Evolutionary conservation across 2,113 vertebrate species (phyloP), one percentile per base, ranked within the genome.

Genomic region (Gnathonemus longibarbis): DNA sequence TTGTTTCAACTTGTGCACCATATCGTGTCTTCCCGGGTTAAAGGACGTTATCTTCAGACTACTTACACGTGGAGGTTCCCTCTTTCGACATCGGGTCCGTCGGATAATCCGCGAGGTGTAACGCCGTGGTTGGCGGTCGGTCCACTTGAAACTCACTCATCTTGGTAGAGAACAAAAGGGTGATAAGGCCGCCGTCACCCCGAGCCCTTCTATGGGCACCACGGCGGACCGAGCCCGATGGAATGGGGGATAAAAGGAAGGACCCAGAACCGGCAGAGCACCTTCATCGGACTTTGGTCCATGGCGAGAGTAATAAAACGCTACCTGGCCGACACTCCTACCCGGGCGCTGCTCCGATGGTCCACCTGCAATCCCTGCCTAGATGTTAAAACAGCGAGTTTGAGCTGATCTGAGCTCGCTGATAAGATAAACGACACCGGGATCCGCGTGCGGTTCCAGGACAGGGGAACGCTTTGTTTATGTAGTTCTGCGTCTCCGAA

Each of bases 271-370:
- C 93, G 94, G 94, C 92, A 93, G 91, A 94, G 93, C 93, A 93
- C 93, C 89, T 88, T 91, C 17, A 84, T 24, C 91, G 95, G 95
- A 96, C 96, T 96, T 96, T 91, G 95, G 90, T 94, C 95, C 88
- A 80, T 84, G 77, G 90, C 74, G 92, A 90, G 92, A 52, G 93
- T 95, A 93, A 95, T 96, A 96, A 96, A 96, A 93, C 90, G 92
- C 93, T 92, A 93, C 93, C 94, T 94, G 93, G 93, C 91, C 94
- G 96, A 94, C 96, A 95, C 95, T 94, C 96, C 96, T 95, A 89
- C 92, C 91, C 90, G 90, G 77, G 90, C 91, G 91, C 91, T 85
- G 88, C 49, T 46, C 24, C 90, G 88, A 31, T 58, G 89, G 80
- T 93, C 89, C 91, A 93, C 90, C 90, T 91, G 89, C 90, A 94